Percentiles rank a stretch among this genome's conserved stretches.
phyloP scores from a whole-genome alignment of 2,888 invertebrate species.

The Gibbula magus region DNA sequence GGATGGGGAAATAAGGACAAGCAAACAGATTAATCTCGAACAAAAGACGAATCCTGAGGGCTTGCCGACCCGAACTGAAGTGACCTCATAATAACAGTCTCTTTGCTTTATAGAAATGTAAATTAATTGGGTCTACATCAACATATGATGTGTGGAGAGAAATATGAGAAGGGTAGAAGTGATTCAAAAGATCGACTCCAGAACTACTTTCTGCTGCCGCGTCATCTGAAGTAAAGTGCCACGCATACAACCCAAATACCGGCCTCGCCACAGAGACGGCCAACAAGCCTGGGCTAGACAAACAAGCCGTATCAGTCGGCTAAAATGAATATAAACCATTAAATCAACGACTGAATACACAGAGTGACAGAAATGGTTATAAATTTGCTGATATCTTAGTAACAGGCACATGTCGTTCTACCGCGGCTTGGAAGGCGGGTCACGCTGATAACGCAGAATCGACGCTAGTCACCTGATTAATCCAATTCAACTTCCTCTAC shows the following conservation, averaged over 20 bases:
- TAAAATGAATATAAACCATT: slow-evolving; percentile 39
- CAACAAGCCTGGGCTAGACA: slow-evolving; percentile 25
- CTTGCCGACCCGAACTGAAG: neutral
- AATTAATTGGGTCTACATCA: slow-evolving; percentile 24
- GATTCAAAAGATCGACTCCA: neutral
- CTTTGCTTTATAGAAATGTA: neutral
- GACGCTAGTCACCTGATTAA: neutral
- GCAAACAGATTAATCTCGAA: no score
- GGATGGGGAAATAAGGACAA: no score
- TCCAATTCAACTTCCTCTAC: neutral
- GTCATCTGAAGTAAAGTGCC: slow-evolving; percentile 25
- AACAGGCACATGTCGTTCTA: slow-evolving; percentile 33
- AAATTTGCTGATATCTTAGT: slow-evolving; percentile 50
- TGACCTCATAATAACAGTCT: neutral
- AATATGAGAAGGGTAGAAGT: neutral
- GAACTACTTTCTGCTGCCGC: neutral
- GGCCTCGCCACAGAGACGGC: slow-evolving; percentile 14
- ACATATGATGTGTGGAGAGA: slow-evolving; percentile 11
- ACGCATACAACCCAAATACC: slow-evolving; percentile 36
- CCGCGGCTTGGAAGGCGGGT: neutral
- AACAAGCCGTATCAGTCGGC: slow-evolving; percentile 40
- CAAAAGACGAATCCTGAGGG: no score
- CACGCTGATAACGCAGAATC: neutral
- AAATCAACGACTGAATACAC: slow-evolving; percentile 45
- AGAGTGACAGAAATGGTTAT: slow-evolving; percentile 38